These are phyloP conservation scores for Pseudorhiza aurosa DNA, from an alignment of 30 jellyfish, hydroid and myxozoan genomes.

Conservation along the genomic window DNA sequence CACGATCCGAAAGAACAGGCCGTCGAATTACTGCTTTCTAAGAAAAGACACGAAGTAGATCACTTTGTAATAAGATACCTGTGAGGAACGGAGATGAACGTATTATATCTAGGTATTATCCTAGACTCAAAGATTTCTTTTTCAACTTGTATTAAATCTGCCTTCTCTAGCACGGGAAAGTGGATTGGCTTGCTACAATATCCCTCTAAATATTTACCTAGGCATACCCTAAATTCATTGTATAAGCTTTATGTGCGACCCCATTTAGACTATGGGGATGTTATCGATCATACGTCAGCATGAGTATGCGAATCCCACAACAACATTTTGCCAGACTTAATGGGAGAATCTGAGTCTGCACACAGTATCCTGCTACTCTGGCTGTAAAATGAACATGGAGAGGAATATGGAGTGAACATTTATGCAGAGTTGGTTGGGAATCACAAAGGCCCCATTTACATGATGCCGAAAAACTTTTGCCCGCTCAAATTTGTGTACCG, in stretches of 20 bases:
- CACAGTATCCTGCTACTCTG: slow-evolving; percentile 5
- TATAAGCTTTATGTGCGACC: slow-evolving; percentile 22
- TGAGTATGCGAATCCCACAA: not conserved
- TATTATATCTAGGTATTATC: slow-evolving; percentile 41
- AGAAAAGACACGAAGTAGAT: slow-evolving; percentile 1
- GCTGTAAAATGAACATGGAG: slow-evolving; percentile 1
- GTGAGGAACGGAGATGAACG: not conserved
- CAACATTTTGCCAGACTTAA: not conserved
- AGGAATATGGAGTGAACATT: not conserved
- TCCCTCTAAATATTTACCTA: slow-evolving; percentile 57
- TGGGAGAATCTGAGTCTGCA: not conserved
- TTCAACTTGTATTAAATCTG: slow-evolving; percentile 43
- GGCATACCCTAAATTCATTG: slow-evolving; percentile 11
- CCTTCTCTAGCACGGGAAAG: slow-evolving; percentile 26
- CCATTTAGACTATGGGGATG: slow-evolving; percentile 31
- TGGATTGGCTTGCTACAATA: slow-evolving; percentile 52
- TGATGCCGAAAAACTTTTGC: too few species aligned
- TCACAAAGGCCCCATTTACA: too few species aligned
- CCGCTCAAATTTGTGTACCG: too few species aligned
- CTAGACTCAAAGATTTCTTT: slow-evolving; percentile 43
- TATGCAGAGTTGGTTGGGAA: too few species aligned
- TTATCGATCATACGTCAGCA: not conserved
- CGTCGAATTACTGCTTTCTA: slow-evolving; percentile 20
- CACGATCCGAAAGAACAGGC: too few species aligned
- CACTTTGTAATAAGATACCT: slow-evolving; percentile 35